These are phyloP conservation scores for Peromyscus attwateri DNA, from an alignment of 2,797 vertebrate species.

Conservation along the genomic window DNA sequence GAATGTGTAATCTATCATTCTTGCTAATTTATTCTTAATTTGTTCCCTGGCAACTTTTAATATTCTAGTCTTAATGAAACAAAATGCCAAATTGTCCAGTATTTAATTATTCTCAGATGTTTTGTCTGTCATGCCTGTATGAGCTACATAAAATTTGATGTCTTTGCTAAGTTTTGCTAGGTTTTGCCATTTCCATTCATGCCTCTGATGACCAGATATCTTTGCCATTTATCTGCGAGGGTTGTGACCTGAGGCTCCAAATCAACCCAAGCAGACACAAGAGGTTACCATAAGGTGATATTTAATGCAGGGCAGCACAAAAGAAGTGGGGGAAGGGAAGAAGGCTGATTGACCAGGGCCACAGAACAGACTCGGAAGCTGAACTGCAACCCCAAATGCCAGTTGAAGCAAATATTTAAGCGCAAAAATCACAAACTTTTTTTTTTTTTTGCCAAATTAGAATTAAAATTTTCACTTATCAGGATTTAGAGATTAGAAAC, in stretches of 20 bases:
- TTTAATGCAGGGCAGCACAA: not conserved
- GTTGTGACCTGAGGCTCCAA: not conserved
- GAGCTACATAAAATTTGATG: no score
- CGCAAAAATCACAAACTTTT: not conserved
- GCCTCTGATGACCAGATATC: no score
- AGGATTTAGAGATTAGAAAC: not conserved
- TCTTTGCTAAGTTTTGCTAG: no score
- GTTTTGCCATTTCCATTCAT: no score
- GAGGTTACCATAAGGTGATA: not conserved
- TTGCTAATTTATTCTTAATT: no score
- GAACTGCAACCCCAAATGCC: not conserved
- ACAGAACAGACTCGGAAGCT: not conserved
- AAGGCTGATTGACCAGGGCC: not conserved
- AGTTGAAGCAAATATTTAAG: not conserved
- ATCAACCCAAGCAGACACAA: not conserved
- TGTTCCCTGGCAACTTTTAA: no score
- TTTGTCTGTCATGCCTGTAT: no score
- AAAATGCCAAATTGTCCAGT: no score
- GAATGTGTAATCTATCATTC: no score
- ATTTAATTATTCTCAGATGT: no score
- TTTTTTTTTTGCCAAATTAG: not conserved
- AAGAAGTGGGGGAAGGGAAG: not conserved
- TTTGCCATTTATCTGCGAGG: no score
- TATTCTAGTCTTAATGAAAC: no score
- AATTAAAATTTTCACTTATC: not conserved